A percentile compares a stretch with the other conserved stretches of the same genome.
Evolutionary conservation across 35 echinoderm and acorn worm species (phyloP).

Genomic region (Amphiura filiformis): DNA sequence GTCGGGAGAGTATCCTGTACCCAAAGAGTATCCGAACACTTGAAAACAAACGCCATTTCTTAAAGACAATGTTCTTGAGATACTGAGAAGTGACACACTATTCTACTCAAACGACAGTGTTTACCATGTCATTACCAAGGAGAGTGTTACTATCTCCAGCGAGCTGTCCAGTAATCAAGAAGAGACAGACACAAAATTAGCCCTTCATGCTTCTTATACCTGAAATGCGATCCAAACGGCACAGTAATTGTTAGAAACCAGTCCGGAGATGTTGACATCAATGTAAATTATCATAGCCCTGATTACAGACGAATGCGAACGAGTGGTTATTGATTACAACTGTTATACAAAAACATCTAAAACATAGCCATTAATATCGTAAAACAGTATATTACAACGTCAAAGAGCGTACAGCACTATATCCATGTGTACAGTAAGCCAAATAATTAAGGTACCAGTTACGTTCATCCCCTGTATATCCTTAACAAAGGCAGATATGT

Average conservation of each 20-base stretch:
- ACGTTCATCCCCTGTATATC: too few relatives aligned
- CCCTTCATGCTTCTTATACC: slow-evolving; percentile 24
- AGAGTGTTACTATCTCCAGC: neutral
- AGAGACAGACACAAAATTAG: slow-evolving; percentile 25
- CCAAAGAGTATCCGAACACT: too few relatives aligned
- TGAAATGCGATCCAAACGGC: slow-evolving; percentile 25
- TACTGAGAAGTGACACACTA: slow-evolving; percentile 24
- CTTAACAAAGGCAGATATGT: too few relatives aligned
- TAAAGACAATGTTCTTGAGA: slow-evolving; percentile 32
- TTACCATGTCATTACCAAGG: slow-evolving; percentile 14
- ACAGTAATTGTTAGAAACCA: slow-evolving; percentile 16
- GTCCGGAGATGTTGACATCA: slow-evolving; percentile 28
- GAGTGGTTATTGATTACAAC: slow-evolving; percentile 17
- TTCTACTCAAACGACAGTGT: slow-evolving; percentile 29
- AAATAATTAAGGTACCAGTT: too few relatives aligned
- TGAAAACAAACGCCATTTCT: too few relatives aligned
- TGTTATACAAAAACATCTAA: too few relatives aligned
- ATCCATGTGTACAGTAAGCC: too few relatives aligned
- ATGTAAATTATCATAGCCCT: slow-evolving; percentile 33
- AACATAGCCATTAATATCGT: too few relatives aligned
- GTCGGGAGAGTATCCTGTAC: too few relatives aligned
- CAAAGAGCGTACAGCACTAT: too few relatives aligned
- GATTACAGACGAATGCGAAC: slow-evolving; percentile 22
- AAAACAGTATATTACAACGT: too few relatives aligned
- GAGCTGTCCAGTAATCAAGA: slow-evolving; percentile 33